These are phyloP conservation scores for Penelope pileata DNA, from an alignment of 2,113 vertebrate genomes.

Conservation along the genomic window DNA sequence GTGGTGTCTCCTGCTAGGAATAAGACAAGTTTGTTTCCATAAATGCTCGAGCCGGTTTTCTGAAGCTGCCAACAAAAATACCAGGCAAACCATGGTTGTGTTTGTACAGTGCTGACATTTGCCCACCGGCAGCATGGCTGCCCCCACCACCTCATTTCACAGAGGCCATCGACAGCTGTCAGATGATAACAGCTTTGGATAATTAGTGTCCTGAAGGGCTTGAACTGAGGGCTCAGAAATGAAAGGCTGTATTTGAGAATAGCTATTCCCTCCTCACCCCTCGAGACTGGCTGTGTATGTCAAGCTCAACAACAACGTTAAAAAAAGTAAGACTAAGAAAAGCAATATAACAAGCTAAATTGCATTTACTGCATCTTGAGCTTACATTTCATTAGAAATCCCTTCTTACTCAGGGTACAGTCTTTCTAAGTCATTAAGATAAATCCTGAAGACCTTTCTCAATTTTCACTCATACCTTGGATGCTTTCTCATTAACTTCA, in stretches of 20 bases:
- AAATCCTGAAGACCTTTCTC: conserved; percentile 41
- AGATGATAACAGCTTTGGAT: conserved; percentile 40
- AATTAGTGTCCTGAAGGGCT: conserved; percentile 64
- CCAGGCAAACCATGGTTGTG: neutral
- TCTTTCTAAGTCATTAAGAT: conserved; percentile 33
- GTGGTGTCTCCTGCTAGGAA: neutral
- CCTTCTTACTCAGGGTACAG: neutral
- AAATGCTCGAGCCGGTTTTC: neutral
- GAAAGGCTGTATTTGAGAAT: conserved; percentile 45
- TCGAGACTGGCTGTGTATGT: neutral
- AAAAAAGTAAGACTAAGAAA: conserved; percentile 30
- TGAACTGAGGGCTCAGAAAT: conserved; percentile 8
- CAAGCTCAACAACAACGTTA: conserved; percentile 4
- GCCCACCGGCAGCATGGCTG: neutral
- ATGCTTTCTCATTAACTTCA: conserved; percentile 43
- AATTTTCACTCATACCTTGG: neutral
- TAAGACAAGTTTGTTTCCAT: neutral
- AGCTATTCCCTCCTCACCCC: conserved; percentile 15
- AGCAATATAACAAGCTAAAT: conserved; percentile 49
- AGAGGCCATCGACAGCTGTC: conserved; percentile 23
- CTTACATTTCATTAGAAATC: conserved; percentile 36
- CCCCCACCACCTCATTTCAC: conserved; percentile 4
- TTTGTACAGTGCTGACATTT: neutral
- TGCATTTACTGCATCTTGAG: conserved; percentile 17
- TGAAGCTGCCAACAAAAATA: neutral